Evolutionary conservation across 2,888 invertebrate species (phyloP), one percentile per base, ranked within the genome.

Genomic region (Nymphalis c-album): DNA sequence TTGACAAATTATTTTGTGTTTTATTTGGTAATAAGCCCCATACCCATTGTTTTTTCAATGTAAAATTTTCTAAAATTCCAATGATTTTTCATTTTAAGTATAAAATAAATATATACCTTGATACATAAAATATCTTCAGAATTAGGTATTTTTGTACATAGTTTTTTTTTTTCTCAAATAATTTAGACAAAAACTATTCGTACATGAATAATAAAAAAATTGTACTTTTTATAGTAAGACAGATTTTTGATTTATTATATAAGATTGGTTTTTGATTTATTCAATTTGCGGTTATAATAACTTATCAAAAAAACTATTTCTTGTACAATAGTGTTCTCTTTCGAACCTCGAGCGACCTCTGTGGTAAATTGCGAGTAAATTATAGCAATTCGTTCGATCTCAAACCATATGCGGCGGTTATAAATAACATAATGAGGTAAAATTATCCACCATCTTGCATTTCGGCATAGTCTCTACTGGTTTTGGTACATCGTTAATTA

Each of bases 371-470:
- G 81, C 80, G 73, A 81, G 79, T 78, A 83, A 81, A 77, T 76
- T 78, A 67, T 63, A 47, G 57, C 40, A 48, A 45, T 57, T 35
- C 60, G 76, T 46, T 55, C 51, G 63, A 53, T 26, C 51, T 63
- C 35, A 40, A 76, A 78, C 83, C 83, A 78, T 84, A 80, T 83
- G 81, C 77, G 80, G 79, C 55, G 63, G 63, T 63, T 83, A 83
- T 83, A 84, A 86, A 85, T 84, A 84, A 84, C 80, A 75, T 86
- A 85, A 86, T 86, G 83, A 85, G 82, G 77, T 80, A 81, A 85
- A 85, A 86, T 61, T 61, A 62, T 62, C 51, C 35, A 40, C 80
- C 81, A 84, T 83, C 79, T 57, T 57, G 40, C 35, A 18, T 57
- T 57, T 57, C 57, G 57, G 57, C 35, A 40, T 35, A 18, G 57